These are phyloP conservation scores for Mormyrops attenuatus DNA, from an alignment of 2,797 vertebrate genomes.

Conservation along the genomic window DNA sequence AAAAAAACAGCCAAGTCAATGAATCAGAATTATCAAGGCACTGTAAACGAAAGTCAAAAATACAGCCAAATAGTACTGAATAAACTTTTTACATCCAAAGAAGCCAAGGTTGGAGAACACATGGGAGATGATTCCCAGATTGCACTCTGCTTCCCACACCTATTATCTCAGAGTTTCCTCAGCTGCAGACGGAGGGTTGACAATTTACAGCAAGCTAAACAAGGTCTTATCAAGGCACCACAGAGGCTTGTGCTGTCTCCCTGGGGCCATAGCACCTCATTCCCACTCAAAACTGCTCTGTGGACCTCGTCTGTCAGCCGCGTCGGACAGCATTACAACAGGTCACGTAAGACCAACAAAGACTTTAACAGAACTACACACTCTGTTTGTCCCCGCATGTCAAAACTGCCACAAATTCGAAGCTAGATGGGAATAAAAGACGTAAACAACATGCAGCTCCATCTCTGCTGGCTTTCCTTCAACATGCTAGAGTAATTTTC, in stretches of 20 bases:
- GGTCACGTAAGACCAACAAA: neutral
- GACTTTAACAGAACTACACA: neutral
- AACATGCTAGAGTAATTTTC: neutral
- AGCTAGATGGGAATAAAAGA: neutral
- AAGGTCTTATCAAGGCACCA: slow-evolving; percentile 77
- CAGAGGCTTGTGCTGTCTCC: slow-evolving; percentile 75
- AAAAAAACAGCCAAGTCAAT: neutral
- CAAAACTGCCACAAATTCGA: neutral
- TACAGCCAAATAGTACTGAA: neutral
- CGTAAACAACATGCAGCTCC: neutral
- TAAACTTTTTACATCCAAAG: slow-evolving; percentile 56
- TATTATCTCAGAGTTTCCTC: slow-evolving; percentile 78
- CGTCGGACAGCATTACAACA: neutral
- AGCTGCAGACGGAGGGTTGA: slow-evolving; percentile 62
- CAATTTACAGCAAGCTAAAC: slow-evolving; percentile 89
- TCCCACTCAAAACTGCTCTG: slow-evolving; percentile 39
- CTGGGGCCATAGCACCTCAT: slow-evolving; percentile 45
- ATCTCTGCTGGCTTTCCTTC: neutral
- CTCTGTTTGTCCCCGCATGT: neutral
- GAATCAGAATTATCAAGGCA: neutral
- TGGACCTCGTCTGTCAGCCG: neutral
- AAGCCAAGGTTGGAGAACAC: slow-evolving; percentile 36
- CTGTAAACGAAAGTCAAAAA: neutral
- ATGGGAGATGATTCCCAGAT: slow-evolving; percentile 19
- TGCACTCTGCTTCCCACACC: slow-evolving; percentile 49